Evolutionary conservation across 2,113 vertebrate species (phyloP), one percentile per base, ranked within the genome.

Genomic region (Callaeas wilsoni): DNA sequence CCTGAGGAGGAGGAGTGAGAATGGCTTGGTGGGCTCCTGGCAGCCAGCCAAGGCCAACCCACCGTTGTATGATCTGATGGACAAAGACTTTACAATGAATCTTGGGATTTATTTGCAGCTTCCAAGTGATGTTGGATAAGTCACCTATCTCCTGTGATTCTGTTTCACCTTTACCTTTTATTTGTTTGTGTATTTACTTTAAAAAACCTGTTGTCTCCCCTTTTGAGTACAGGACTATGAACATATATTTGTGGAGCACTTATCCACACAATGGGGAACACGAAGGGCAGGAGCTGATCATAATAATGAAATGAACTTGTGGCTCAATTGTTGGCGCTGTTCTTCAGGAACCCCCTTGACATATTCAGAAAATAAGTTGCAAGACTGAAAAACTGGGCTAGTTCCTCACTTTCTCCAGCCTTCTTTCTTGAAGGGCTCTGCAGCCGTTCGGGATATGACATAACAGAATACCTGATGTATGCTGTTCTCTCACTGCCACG

Each of bases 251-350:
- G 22, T 75, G 47, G 12, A 55, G 4, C 26, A 35, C 17, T 78
- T 88, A 29, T 4, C 41, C 16, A 42, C 9, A n/a, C 12, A 41
- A 14, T 59, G 29, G 39, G 49, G 25, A 68, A 21, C 10, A 55
- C 0, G 0, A 21, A 64, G 20, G 2, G 1, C 26, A 47, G 60
- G 41, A 89, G 10, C 12, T 55, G 41, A 44, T 35, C 10, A 30
- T 33, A 50, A 27, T 25, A 64, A 46, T 1, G 2, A 84, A 77
- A 67, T 50, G 22, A 77, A 55, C 22, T 12, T 87, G 16, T 50
- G 44, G 6, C 30, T 84, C 29, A 37, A 3, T 18, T 64, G 8
- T 41, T 53, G 9, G 30, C 69, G 39, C 27, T 57, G 20, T 26
- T 83, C 12, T 84, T 84, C 37, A 71, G 27, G 16, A 92, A 53